phyloP scores from a whole-genome alignment of 1,140 invertebrate genomes.

The Atta cephalotes region DNA sequence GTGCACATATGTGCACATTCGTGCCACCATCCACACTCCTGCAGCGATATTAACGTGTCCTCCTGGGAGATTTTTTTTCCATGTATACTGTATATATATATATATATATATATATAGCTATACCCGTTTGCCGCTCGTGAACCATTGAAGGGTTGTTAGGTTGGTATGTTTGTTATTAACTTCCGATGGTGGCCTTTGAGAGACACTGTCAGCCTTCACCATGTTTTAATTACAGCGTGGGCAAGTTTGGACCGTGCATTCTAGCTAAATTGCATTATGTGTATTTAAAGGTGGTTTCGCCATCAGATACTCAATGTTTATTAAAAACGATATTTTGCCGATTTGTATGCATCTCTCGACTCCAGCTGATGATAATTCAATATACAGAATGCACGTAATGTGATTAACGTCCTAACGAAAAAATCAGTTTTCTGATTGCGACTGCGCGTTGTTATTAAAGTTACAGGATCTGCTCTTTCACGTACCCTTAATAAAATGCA shows the following conservation, averaged over 20 bases:
- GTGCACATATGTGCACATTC: background rate
- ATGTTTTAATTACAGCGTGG: background rate
- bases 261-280: conserved; percentile 42
- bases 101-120: too few relatives aligned
- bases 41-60: conserved; percentile 61
- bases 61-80: background rate
- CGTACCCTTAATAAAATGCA: background rate
- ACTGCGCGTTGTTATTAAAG: conserved; percentile 35
- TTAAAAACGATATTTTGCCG: conserved; percentile 40
- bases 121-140: background rate
- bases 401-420: background rate
- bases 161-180: conserved; percentile 62
- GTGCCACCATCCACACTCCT: background rate
- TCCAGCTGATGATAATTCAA: conserved; percentile 34
- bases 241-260: conserved; percentile 37
- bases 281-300: conserved; percentile 48
- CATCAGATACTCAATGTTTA: conserved; percentile 41
- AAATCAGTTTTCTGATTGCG: conserved; percentile 16
- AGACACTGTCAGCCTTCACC: background rate
- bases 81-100: conserved; percentile 2
- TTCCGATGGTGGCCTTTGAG: conserved; percentile 31
- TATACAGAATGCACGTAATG: conserved; percentile 1
- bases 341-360: conserved; percentile 9
- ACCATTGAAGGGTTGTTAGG: conserved; percentile 52
- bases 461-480: conserved; percentile 5